Evolutionary conservation across 2,888 invertebrate genomes (phyloP).

Genomic region (Meghimatium bilineatum): DNA sequence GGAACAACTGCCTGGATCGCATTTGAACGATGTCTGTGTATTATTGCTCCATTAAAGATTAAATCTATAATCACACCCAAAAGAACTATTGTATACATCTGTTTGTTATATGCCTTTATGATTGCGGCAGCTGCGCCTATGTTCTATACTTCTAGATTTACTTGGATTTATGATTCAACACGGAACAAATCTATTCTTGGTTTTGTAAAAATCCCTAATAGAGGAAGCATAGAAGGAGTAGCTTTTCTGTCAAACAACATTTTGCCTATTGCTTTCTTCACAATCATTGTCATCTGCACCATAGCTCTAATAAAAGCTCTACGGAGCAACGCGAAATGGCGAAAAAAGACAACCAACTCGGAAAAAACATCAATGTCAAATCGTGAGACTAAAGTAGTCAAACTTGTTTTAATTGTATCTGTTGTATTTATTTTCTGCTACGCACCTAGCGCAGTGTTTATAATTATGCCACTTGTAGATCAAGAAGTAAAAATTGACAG

Average conservation of each 20-base stretch:
- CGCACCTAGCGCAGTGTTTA: background rate
- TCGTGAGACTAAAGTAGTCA: background rate
- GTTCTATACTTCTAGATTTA: background rate
- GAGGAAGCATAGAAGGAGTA: background rate
- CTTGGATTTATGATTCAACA: background rate
- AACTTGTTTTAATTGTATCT: background rate
- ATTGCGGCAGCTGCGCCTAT: background rate
- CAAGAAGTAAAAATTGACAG: background rate
- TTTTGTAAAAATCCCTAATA: background rate
- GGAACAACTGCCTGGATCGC: slow-evolving; percentile 7
- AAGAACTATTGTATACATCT: background rate
- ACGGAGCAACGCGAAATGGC: background rate
- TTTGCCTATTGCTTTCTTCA: background rate
- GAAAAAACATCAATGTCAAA: background rate
- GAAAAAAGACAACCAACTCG: background rate
- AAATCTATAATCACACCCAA: slow-evolving; percentile 1
- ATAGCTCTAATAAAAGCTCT: background rate
- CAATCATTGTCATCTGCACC: background rate
- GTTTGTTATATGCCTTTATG: background rate
- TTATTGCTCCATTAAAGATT: background rate
- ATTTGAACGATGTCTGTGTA: slow-evolving; percentile 10
- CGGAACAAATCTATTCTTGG: background rate
- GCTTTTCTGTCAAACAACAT: background rate
- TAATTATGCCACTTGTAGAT: background rate
- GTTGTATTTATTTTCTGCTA: slow-evolving; percentile 6